Evolutionary conservation across 2,888 invertebrate species (phyloP).

Genomic region (Clitarchus hookeri): DNA sequence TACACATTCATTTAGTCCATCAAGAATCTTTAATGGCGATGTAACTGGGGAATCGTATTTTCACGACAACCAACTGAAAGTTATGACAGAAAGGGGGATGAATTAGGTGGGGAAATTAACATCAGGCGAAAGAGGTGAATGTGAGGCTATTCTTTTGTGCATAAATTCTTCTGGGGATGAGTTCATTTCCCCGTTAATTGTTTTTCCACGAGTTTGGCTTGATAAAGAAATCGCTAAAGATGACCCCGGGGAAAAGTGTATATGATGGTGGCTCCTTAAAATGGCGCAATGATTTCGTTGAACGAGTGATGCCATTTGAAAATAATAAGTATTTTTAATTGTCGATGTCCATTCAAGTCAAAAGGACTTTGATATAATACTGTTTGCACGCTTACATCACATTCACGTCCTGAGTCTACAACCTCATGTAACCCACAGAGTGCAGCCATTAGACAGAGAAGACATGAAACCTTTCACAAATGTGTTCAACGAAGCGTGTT

Average conservation of each 20-base stretch:
- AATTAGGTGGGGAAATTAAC: slow-evolving; percentile 6
- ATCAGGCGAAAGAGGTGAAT: slow-evolving; percentile 24
- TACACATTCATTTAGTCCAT: too few species aligned
- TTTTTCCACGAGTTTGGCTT: slow-evolving; percentile 16
- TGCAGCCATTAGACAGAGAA: background rate
- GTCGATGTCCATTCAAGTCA: background rate
- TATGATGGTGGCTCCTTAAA: slow-evolving; percentile 29
- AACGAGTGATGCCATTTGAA: background rate
- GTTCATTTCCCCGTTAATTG: slow-evolving; percentile 22
- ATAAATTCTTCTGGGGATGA: background rate
- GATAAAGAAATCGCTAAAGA: slow-evolving; percentile 17
- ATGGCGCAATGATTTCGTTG: slow-evolving; percentile 11
- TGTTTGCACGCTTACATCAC: background rate
- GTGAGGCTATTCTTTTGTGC: background rate
- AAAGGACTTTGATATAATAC: background rate
- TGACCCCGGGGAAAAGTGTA: background rate
- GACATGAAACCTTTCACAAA: background rate
- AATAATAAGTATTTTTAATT: background rate
- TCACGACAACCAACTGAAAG: too few species aligned
- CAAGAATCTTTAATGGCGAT: too few species aligned
- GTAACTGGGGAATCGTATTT: too few species aligned
- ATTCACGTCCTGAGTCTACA: background rate
- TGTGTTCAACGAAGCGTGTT: slow-evolving; percentile 12
- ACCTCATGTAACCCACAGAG: background rate
- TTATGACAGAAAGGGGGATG: background rate